Conservation (phyloP, 2,888 invertebrate genomes). For the Sisyra nigra region DNA sequence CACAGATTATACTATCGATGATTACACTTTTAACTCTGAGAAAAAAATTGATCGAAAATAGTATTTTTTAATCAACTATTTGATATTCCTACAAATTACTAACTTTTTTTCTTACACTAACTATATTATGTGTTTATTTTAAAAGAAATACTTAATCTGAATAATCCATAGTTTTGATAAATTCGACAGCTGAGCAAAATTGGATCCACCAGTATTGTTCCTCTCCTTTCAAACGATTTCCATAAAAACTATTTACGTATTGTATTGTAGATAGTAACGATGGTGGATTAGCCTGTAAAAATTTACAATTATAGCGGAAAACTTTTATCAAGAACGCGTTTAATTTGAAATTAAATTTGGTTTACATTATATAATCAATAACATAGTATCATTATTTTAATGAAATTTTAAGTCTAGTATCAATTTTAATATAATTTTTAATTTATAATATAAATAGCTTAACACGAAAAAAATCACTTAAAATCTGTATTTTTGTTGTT, state of each 20-base stretch:
- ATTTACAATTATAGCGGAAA: no score
- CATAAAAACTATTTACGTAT: constrained; percentile 87
- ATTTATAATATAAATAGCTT: no score
- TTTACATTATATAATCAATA: no score
- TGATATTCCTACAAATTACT: constrained; percentile 2
- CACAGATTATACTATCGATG: no score
- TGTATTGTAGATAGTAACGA: constrained; percentile 89
- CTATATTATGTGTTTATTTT: neutral
- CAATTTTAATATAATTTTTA: no score
- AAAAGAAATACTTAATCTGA: constrained; percentile 21
- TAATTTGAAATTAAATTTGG: no score
- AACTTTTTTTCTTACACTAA: neutral
- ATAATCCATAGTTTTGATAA: constrained; percentile 95
- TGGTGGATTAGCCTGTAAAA: constrained; percentile 76
- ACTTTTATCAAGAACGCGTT: neutral
- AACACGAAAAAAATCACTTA: no score
- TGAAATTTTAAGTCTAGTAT: no score
- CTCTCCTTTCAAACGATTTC: constrained; percentile 67
- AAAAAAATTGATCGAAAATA: neutral
- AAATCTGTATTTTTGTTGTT: no score
- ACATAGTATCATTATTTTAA: no score
- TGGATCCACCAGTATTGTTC: constrained; percentile 98
- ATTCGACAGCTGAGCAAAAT: constrained; percentile 91
- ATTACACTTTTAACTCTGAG: no score
- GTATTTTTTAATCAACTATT: constrained; percentile 2